phyloP scores from a whole-genome alignment of 2,797 vertebrate species.

The Tachyglossus aculeatus region DNA sequence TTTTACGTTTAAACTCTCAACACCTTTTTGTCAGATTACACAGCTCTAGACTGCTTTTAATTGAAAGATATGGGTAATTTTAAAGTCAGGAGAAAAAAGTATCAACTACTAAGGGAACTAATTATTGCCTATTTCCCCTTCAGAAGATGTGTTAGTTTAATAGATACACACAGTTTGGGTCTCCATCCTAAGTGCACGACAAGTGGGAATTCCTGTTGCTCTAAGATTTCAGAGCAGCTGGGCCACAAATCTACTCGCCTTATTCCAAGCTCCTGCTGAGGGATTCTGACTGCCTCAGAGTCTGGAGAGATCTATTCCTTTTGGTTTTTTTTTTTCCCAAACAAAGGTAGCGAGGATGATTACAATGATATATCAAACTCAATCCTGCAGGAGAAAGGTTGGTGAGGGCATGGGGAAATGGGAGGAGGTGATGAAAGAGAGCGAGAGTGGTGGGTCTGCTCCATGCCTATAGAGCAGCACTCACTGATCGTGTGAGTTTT shows the following conservation, averaged over 20 bases:
- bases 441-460: not conserved
- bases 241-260: slow-evolving; percentile 35
- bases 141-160: slow-evolving; percentile 48
- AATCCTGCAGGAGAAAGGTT: slow-evolving; percentile 32
- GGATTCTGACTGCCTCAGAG: slow-evolving; percentile 35
- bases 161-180: slow-evolving; percentile 46
- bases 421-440: not conserved
- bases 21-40: slow-evolving; percentile 38
- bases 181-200: slow-evolving; percentile 20
- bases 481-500: no score
- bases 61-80: slow-evolving; percentile 51
- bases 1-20: slow-evolving; percentile 7
- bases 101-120: slow-evolving; percentile 42
- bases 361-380: slow-evolving; percentile 34
- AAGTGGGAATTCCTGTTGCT: slow-evolving; percentile 43
- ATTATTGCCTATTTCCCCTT: slow-evolving; percentile 45
- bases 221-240: slow-evolving; percentile 47
- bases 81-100: slow-evolving; percentile 46
- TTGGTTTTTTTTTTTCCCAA: slow-evolving; percentile 3
- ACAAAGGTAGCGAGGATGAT: slow-evolving; percentile 40
- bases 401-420: no score
- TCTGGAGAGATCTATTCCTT: slow-evolving; percentile 42
- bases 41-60: slow-evolving; percentile 35
- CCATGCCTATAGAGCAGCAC: no score
- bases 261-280: slow-evolving; percentile 44